phyloP scores from a whole-genome alignment of 2,797 vertebrate genomes.

The Clarias pachynema region DNA sequence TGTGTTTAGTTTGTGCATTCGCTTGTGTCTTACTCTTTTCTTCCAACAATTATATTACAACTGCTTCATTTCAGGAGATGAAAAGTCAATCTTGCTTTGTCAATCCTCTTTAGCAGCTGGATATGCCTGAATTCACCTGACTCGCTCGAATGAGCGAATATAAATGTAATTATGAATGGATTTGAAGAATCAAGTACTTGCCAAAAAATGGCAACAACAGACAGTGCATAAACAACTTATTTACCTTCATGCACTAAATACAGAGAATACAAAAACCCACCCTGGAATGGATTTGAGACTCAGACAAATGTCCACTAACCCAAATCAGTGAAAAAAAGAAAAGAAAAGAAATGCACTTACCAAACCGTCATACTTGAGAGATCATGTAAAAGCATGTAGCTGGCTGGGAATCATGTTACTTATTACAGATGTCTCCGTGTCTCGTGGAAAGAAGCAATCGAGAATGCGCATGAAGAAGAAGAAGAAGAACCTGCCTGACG shows the following conservation, averaged over 20 bases:
- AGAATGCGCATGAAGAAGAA: slow-evolving; percentile 59
- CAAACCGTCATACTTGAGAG: slow-evolving; percentile 3
- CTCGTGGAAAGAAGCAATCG: neutral
- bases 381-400: neutral
- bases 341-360: neutral
- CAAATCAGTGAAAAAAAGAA: neutral
- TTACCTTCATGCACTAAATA: neutral
- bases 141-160: neutral
- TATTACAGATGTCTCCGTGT: neutral
- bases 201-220: neutral
- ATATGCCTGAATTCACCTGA: neutral
- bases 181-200: no score
- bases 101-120: neutral
- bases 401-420: neutral
- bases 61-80: neutral
- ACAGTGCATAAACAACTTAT: neutral
- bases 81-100: neutral
- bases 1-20: neutral
- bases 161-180: neutral
- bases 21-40: neutral
- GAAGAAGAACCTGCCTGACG: slow-evolving; percentile 71
- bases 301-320: neutral
- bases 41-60: neutral
- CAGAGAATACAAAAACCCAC: neutral
- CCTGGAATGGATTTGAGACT: neutral